These are phyloP conservation scores for Ameiurus melas DNA, from an alignment of 2,113 vertebrate genomes.

Conservation along the genomic window DNA sequence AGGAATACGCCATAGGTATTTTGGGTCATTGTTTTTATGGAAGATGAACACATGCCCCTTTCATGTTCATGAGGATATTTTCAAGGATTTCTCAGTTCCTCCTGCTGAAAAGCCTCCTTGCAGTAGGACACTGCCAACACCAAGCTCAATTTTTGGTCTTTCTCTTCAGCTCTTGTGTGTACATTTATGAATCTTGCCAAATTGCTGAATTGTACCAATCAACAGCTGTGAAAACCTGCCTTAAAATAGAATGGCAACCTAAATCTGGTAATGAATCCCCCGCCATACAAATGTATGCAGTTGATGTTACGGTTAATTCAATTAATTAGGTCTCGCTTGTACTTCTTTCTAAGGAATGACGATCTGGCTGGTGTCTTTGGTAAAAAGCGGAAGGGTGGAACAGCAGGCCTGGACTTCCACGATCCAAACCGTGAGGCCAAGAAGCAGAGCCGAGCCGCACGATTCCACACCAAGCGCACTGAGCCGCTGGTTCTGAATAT, in stretches of 20 bases:
- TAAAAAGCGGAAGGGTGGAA: constrained; percentile 80
- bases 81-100: neutral
- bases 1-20: too few relatives aligned
- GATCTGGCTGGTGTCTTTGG: constrained; percentile 63
- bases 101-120: too few relatives aligned
- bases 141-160: neutral
- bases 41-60: neutral
- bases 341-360: constrained; percentile 66
- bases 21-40: neutral
- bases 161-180: neutral
- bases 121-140: neutral
- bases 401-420: constrained; percentile 79
- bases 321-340: neutral
- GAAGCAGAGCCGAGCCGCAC: constrained; percentile 84
- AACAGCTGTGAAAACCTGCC: neutral
- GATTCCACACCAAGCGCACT: constrained; percentile 86
- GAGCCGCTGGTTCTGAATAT: constrained; percentile 88
- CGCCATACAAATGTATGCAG: neutral
- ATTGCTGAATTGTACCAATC: neutral
- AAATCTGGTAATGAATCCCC: neutral
- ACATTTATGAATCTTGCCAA: neutral
- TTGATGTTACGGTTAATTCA: neutral
- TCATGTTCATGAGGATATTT: neutral
- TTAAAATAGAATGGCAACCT: neutral
- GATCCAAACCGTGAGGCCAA: constrained; percentile 87